Percentiles rank a stretch among this genome's conserved stretches.
Conservation (phyloP, 1,140 invertebrate genomes). For the Drosophila tsacasi region DNA sequence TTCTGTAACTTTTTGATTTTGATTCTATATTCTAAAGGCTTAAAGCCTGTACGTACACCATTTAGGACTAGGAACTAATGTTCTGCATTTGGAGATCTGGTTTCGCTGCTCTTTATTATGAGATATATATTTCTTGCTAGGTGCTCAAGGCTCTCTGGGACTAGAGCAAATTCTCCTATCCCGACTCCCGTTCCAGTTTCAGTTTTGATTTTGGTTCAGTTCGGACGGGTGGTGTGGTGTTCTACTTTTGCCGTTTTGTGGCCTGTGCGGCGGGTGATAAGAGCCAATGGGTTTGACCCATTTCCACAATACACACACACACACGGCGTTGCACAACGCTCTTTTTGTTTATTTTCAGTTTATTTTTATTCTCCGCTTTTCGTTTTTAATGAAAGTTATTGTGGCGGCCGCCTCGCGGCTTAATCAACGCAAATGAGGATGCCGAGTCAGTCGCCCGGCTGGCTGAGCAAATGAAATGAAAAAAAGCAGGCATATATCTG, state of each 20-base stretch:
- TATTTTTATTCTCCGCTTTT: conserved; percentile 46
- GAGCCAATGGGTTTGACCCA: conserved; percentile 60
- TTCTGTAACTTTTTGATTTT: background rate
- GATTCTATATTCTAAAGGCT: background rate
- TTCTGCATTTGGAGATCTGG: conserved; percentile 6
- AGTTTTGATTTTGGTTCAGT: conserved; percentile 51
- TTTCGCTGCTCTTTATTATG: background rate
- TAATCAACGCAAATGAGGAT: conserved; percentile 76
- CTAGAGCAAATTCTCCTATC: background rate
- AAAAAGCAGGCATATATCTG: conserved; percentile 29
- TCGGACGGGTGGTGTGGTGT: conserved; percentile 13
- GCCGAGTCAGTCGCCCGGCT: conserved; percentile 19
- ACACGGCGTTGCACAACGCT: conserved; percentile 36
- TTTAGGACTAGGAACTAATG: conserved; percentile 2
- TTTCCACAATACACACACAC: conserved; percentile 40
- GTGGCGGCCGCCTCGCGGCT: conserved; percentile 49
- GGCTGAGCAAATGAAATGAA: conserved; percentile 2
- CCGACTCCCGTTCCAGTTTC: conserved; percentile 27
- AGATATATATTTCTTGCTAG: conserved; percentile 28
- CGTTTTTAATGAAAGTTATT: conserved; percentile 66
- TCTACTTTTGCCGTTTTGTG: conserved; percentile 36
- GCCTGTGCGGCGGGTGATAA: conserved; percentile 29
- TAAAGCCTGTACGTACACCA: background rate
- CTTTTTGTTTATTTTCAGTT: conserved; percentile 44
- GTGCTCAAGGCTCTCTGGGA: conserved; percentile 5